Evolutionary conservation across 1,140 invertebrate genomes (phyloP), one percentile per base, ranked within the genome.

Genomic region (Trissolcus basalis): DNA sequence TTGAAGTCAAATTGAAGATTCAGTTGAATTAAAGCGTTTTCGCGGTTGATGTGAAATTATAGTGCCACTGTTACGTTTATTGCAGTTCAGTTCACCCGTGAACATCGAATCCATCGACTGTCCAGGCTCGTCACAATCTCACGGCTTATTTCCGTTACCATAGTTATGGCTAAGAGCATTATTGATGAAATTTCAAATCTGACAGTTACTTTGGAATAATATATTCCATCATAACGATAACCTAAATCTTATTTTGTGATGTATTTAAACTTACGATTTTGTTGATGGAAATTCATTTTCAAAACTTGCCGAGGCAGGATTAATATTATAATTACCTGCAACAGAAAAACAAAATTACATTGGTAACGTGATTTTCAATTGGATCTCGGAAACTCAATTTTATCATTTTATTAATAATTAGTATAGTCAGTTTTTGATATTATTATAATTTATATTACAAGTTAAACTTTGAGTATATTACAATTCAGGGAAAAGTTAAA

Each of bases 121-220:
- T 47, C 41, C 32, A 39, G n/a, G 7, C n/a, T 9, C 19, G 27
- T 64, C 50, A 54, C n/a, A 16, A 19, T 32, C 15, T n/a, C 43
- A 45, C 41, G 27, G 49, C 41, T 63, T 63, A 53, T 63, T 63
- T 63, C 49, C 59, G 48, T 63, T 51, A 45, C 48, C 59, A 45
- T 33, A 63, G 59, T 44, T 63, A 63, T 51, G 36, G 32, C 14
- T 16, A 43, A 19, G n/a, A 49, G 35, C 13, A 35, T 63, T 63
- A 63, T 63, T 63, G 49, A 63, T 53, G 32, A 63, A 63, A 53
- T 35, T 43, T 49, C 45, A 59, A 49, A 49, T 47, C 32, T 49
- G 56, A 59, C 36, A 50, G 47, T 50, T 43, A 61, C 36, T 51
- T 61, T 50, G 4, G 15, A 51, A 61, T 50, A 61, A 50, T 36